These are phyloP conservation scores for Danionella cerebrum DNA, from an alignment of 2,113 vertebrate species.

Conservation along the genomic window DNA sequence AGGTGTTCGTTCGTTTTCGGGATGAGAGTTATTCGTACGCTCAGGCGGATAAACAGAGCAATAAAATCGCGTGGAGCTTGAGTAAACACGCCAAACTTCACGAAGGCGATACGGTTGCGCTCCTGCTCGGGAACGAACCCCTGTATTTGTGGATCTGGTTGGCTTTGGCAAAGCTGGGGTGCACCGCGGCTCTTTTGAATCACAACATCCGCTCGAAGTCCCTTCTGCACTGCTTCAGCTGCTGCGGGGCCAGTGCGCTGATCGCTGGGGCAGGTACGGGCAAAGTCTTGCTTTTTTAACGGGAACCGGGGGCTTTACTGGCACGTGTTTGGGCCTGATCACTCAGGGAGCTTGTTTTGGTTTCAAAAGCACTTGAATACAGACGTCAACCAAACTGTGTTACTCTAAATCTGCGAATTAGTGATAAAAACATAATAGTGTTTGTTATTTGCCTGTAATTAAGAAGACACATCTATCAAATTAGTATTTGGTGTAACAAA, in stretches of 20 bases:
- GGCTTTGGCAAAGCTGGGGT: conserved; percentile 52
- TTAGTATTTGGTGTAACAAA: too few relatives aligned
- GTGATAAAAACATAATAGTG: too few relatives aligned
- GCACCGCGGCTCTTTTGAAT: conserved; percentile 48
- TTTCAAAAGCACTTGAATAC: too few relatives aligned
- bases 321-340: too few relatives aligned
- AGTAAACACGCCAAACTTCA: conserved; percentile 15
- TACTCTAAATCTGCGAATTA: too few relatives aligned
- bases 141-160: conserved; percentile 51
- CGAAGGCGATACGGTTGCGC: conserved; percentile 43
- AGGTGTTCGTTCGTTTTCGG: conserved; percentile 50
- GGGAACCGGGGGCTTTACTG: too few relatives aligned
- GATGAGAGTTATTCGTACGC: conserved; percentile 45
- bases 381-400: too few relatives aligned
- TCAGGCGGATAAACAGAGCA: conserved; percentile 51
- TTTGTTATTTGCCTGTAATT: too few relatives aligned
- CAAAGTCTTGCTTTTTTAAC: background rate
- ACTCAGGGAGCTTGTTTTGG: too few relatives aligned
- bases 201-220: conserved; percentile 50
- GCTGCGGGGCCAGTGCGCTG: conserved; percentile 45
- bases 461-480: too few relatives aligned
- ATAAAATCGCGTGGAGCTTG: conserved; percentile 42
- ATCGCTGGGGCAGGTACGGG: conserved; percentile 49
- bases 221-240: conserved; percentile 47
- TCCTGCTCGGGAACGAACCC: conserved; percentile 53